A percentile compares a stretch with the other conserved stretches of the same genome.
phyloP scores from a whole-genome alignment of 2,888 invertebrate species.

The Syrphus vitripennis region DNA sequence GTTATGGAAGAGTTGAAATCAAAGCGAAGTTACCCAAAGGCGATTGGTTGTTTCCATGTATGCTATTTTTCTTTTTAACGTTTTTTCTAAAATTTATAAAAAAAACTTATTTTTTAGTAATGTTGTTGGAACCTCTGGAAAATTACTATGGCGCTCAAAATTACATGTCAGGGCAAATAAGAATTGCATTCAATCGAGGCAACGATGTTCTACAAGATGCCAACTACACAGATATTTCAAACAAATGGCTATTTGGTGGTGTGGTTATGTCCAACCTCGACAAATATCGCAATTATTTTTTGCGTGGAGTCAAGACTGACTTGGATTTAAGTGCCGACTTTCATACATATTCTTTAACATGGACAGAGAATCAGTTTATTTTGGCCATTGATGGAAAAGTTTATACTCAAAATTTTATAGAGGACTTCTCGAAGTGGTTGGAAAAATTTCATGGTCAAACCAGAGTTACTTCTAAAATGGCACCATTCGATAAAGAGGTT shows the following conservation, averaged over 20 bases:
- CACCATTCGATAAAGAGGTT: conserved; percentile 89
- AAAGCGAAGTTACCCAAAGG: conserved; percentile 88
- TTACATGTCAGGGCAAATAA: conserved; percentile 87
- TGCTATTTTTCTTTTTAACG: conserved; percentile 64
- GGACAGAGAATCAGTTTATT: conserved; percentile 80
- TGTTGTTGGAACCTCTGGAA: conserved; percentile 85
- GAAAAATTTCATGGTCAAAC: conserved; percentile 82
- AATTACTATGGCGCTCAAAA: conserved; percentile 84
- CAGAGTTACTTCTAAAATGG: conserved; percentile 82
- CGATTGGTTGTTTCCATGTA: conserved; percentile 91
- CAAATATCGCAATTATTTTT: conserved; percentile 78
- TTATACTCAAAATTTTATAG: conserved; percentile 70
- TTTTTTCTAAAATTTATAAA: neutral
- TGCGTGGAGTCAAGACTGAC: conserved; percentile 41
- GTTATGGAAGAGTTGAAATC: conserved; percentile 87
- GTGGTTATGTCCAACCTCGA: conserved; percentile 72
- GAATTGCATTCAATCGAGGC: conserved; percentile 88
- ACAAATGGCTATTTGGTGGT: conserved; percentile 65
- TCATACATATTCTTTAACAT: conserved; percentile 85
- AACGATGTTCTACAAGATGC: conserved; percentile 81
- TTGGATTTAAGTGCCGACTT: conserved; percentile 82
- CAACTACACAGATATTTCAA: conserved; percentile 74
- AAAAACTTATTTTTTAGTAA: conserved; percentile 83
- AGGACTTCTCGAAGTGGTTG: conserved; percentile 73
- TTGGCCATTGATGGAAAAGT: conserved; percentile 82